These are phyloP conservation scores for Spinibarbus caldwelli DNA, from an alignment of 2,797 vertebrate genomes.

Conservation along the genomic window DNA sequence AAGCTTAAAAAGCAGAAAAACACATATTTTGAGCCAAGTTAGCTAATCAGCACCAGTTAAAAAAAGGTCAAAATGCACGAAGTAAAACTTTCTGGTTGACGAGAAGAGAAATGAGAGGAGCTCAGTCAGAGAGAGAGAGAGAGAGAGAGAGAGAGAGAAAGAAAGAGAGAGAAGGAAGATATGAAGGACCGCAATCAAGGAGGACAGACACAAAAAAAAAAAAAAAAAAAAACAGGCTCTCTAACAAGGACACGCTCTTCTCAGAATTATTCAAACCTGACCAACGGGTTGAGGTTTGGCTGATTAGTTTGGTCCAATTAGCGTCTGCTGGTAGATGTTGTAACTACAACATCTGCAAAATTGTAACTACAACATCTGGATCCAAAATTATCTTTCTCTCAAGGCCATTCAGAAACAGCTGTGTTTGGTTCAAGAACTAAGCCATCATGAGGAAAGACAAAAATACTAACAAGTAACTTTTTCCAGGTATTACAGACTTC, in stretches of 20 bases:
- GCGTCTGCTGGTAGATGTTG: neutral
- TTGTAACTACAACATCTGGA: neutral
- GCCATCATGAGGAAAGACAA: neutral
- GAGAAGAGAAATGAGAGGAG: neutral
- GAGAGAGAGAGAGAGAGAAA: neutral
- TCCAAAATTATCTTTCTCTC: neutral
- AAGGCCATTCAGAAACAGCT: neutral
- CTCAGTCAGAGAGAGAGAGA: neutral
- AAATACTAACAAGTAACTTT: neutral
- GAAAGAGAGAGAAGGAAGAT: neutral
- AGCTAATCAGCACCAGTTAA: neutral
- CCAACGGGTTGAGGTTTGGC: neutral
- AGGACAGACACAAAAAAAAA: constrained; percentile 25
- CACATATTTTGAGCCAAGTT: neutral
- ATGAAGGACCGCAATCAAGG: constrained; percentile 16
- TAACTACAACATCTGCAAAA: neutral
- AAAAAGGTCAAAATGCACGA: neutral
- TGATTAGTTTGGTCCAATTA: constrained; percentile 28
- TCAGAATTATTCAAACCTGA: constrained; percentile 6
- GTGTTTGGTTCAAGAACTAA: neutral
- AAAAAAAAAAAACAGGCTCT: constrained; percentile 22
- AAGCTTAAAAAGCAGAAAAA: neutral
- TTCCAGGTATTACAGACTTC: neutral
- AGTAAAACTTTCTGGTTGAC: neutral
- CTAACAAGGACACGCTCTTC: constrained; percentile 12